Evolutionary conservation across 2,113 vertebrate species (phyloP), one percentile per base, ranked within the genome.

Genomic region (Hydropotes inermis): DNA sequence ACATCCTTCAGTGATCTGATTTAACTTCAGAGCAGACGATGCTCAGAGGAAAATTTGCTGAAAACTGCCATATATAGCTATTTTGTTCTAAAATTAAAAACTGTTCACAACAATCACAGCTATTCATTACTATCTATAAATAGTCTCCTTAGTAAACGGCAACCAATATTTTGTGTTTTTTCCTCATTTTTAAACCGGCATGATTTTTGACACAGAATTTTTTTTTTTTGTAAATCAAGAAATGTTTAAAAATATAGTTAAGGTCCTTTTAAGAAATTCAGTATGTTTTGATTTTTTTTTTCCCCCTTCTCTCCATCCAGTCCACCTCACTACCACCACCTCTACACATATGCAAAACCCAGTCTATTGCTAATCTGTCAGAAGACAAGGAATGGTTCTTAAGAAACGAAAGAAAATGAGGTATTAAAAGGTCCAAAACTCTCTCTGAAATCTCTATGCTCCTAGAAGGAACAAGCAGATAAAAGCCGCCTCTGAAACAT

Each of bases 1-100:
- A 98, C 96, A 97, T 98, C 97, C 98, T 98, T 94, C 97, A 87
- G 98, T 97, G 96, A 98, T 97, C 85, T 98, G 98, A 98, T 97
- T 60, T 98, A 98, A 98, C 97, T 98, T 98, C 98, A 83, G 87
- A 28, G 36, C 90, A 98, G 97, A 98, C 97, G 98, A 97, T 91
- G 82, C 95, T 92, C 8, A 39, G 30, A 95, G 93, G 97, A 95
- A 98, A 96, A 84, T 43, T 58, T 97, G 94, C 96, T 97, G 97
- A 96, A 81, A 98, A 93, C 97, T 50, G 90, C 95, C 96, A 97
- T 78, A 95, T 86, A 98, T 52, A 98, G 98, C 95, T 96, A 96
- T 96, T 96, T 83, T 43, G 91, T 87, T 98, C 96, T 97, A 98
- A 98, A 97, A 98, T 98, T 95, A 94, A 96, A 97, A 93, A 91